Conservation (phyloP, 1,140 invertebrate species). For the Brachionus manjavacas region DNA sequence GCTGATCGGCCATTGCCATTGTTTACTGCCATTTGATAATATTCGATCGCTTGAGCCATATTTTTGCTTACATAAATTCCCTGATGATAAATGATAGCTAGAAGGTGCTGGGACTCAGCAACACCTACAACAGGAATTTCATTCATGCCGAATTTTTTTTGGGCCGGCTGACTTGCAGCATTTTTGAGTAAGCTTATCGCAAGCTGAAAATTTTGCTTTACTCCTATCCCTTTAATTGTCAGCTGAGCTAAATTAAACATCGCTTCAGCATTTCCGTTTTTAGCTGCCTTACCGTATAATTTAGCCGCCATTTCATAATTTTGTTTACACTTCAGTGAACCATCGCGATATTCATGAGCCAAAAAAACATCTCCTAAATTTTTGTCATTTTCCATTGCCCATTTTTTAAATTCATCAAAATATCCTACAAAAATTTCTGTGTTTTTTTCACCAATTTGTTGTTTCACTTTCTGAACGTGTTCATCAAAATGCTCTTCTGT, state of each 20-base stretch:
- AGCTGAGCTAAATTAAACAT: slow-evolving; percentile 8
- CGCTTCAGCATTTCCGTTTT: not conserved
- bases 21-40: not conserved
- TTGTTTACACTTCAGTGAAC: not conserved
- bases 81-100: not conserved
- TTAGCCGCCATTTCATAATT: not conserved
- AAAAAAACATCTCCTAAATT: not conserved
- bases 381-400: not conserved
- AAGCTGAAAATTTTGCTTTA: not conserved
- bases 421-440: not conserved
- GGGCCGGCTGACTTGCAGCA: not conserved
- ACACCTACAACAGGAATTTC: not conserved
- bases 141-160: not conserved
- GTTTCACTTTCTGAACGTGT: not conserved
- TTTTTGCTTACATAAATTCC: not conserved
- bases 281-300: slow-evolving; percentile 1
- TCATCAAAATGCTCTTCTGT: not conserved
- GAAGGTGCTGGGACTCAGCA: not conserved
- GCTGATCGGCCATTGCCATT: not conserved
- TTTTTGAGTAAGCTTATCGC: not conserved
- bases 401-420: not conserved
- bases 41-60: not conserved
- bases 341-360: slow-evolving; percentile 4
- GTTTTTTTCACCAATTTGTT: not conserved
- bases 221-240: not conserved